Base-by-base conservation (phyloP, 2,797 vertebrate genomes). In the Antennarius maculatus region DNA sequence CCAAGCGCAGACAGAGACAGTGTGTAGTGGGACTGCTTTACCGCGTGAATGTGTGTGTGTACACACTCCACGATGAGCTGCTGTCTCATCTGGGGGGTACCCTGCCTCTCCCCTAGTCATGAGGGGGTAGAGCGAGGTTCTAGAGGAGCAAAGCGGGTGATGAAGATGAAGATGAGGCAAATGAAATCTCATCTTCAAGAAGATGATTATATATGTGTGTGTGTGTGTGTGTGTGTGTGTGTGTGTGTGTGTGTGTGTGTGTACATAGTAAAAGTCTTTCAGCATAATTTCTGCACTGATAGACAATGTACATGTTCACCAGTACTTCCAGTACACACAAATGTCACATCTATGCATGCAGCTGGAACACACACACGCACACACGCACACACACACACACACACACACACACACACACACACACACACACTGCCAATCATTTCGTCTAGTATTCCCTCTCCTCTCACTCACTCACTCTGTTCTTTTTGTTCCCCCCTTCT, bases 271-370 rank as follows among this genome's bases (percentile, higher is more conserved):
- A 83, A 79, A 77, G 72, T 61, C 56, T 66, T 76, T 82, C 81
- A 77, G 77, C 69, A 86, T 71, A 80, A 74, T 77, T 16, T 75
- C 80, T 70, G 71, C 71, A 3, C 74, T 81, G 76, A 87, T 77
- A 87, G 76, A 79, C 71, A 49, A 75, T 66, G 69, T 71, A 65
- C 79, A 69, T 64, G 83, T 84, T 82, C 85, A 71, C 55, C 74
- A 69, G 68, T 66, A 37, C 68, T 64, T 64, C 69, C 70, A 50
- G 59, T 54, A 8, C 72, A 69, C 75, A 49, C 70, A 59, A 50
- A 60, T 71, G 76, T 82, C 68, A 56, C 78, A 59, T 84, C 65
- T 64, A 54, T 6, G 41, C 39, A 55, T 43, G 43, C 54, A 18
- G 55, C 67, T 62, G 67, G 56, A 65, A 57, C 65, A 43, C 54